Evolutionary conservation across 2,888 invertebrate species (phyloP).

Genomic region (Chirona hameri): DNA sequence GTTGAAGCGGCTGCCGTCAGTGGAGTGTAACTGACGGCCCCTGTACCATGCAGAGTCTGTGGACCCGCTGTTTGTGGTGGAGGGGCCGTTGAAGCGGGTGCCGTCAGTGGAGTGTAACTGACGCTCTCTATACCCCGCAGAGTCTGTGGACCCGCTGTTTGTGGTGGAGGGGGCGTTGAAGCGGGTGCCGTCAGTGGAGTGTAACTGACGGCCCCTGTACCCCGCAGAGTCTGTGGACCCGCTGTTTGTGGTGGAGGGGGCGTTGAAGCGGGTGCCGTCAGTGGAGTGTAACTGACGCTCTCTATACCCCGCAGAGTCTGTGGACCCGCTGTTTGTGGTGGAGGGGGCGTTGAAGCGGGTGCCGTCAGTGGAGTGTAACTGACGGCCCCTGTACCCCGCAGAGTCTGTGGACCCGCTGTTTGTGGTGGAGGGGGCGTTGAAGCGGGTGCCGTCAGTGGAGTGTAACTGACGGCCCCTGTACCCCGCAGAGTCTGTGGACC

Average conservation of each 20-base stretch:
- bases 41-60: conserved; percentile 27
- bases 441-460: conserved; percentile 29
- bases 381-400: not conserved
- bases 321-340: conserved; percentile 37
- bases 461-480: not conserved
- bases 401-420: conserved; percentile 35
- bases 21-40: not conserved
- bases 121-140: conserved; percentile 5
- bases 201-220: no score
- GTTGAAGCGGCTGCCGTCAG: conserved; percentile 29
- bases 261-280: conserved; percentile 34
- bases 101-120: not conserved
- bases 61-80: conserved; percentile 35
- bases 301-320: conserved; percentile 29
- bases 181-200: conserved; percentile 11
- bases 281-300: not conserved
- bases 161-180: conserved; percentile 38
- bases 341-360: conserved; percentile 36
- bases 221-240: conserved; percentile 34
- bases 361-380: not conserved
- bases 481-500: conserved; percentile 34
- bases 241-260: conserved; percentile 35
- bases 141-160: conserved; percentile 36
- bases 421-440: conserved; percentile 35
- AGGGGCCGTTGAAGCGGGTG: conserved; percentile 34